Evolutionary conservation across 2,888 invertebrate genomes (phyloP).

Genomic region (Nineta flava): DNA sequence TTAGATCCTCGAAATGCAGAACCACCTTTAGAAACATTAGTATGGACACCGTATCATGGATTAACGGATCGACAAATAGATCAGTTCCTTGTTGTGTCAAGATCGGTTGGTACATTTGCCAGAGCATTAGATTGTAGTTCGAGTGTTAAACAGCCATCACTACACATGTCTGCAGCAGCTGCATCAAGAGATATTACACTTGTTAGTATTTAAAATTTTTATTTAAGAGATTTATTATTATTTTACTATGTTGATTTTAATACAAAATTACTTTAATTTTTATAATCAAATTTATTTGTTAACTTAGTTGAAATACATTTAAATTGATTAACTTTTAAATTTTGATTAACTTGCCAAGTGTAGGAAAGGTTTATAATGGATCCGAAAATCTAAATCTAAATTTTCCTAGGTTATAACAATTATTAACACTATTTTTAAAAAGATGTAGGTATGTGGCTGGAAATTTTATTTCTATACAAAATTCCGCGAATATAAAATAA

Average conservation of each 20-base stretch:
- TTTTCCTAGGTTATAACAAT: no score
- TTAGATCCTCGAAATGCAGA: slow-evolving; percentile 49
- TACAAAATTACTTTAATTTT: no score
- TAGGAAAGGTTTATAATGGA: no score
- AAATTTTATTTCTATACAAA: no score
- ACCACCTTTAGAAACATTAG: slow-evolving; percentile 58
- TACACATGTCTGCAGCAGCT: slow-evolving; percentile 99
- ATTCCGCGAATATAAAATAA: no score
- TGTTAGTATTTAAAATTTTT: slow-evolving; percentile 30
- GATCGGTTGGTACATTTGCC: slow-evolving; percentile 96
- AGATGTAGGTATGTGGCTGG: no score
- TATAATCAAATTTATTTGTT: not conserved
- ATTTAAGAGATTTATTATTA: slow-evolving; percentile 5
- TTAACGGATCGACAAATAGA: slow-evolving; percentile 93
- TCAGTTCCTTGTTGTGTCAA: slow-evolving; percentile 89
- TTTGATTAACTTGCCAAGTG: no score
- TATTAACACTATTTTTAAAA: no score
- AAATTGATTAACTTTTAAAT: no score
- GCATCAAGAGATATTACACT: slow-evolving; percentile 96
- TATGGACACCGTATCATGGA: slow-evolving; percentile 88
- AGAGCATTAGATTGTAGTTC: slow-evolving; percentile 96
- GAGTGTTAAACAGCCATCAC: slow-evolving; percentile 93
- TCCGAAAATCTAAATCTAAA: no score
- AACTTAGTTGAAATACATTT: not conserved
- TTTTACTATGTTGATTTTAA: not conserved